Conservation (phyloP, 2,888 invertebrate genomes). For the Meliscaeva auricollis region DNA sequence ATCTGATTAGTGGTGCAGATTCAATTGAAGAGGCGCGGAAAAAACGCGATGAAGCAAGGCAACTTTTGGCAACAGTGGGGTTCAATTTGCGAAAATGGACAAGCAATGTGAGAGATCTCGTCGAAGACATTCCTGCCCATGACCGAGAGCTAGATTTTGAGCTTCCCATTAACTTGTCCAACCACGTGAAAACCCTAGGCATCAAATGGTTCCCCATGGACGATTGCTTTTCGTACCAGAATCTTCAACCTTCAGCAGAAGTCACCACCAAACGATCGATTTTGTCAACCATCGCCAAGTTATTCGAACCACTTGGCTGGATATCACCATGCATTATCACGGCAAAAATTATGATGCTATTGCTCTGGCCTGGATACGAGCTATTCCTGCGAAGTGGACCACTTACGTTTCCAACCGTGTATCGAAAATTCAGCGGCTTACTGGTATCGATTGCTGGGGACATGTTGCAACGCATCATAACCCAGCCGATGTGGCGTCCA, state of each 20-base stretch:
- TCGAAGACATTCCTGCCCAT: slow-evolving; percentile 3
- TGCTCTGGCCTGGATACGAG: background rate
- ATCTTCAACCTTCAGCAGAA: background rate
- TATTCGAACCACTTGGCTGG: slow-evolving; percentile 72
- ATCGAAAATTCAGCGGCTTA: slow-evolving; percentile 9
- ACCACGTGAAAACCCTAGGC: slow-evolving; percentile 10
- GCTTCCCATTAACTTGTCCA: background rate
- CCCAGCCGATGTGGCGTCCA: background rate
- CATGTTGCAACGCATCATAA: slow-evolving; percentile 1
- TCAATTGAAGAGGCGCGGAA: slow-evolving; percentile 10
- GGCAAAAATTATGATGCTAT: slow-evolving; percentile 53
- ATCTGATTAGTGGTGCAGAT: slow-evolving; percentile 50
- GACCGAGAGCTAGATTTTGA: slow-evolving; percentile 6
- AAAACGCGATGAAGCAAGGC: background rate
- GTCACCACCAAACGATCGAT: slow-evolving; percentile 31
- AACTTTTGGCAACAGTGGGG: background rate
- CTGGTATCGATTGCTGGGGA: slow-evolving; percentile 5
- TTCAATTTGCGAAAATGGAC: slow-evolving; percentile 19
- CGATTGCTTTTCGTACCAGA: slow-evolving; percentile 9
- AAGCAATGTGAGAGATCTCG: background rate
- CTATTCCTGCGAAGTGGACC: background rate
- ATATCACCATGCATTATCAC: slow-evolving; percentile 37
- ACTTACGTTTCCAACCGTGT: slow-evolving; percentile 1
- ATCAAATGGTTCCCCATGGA: slow-evolving; percentile 27
- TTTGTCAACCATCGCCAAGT: slow-evolving; percentile 54